Percentiles rank a stretch among this genome's conserved stretches.
Conservation (phyloP, 2,888 invertebrate genomes). For the Cosmopolites sordidus region DNA sequence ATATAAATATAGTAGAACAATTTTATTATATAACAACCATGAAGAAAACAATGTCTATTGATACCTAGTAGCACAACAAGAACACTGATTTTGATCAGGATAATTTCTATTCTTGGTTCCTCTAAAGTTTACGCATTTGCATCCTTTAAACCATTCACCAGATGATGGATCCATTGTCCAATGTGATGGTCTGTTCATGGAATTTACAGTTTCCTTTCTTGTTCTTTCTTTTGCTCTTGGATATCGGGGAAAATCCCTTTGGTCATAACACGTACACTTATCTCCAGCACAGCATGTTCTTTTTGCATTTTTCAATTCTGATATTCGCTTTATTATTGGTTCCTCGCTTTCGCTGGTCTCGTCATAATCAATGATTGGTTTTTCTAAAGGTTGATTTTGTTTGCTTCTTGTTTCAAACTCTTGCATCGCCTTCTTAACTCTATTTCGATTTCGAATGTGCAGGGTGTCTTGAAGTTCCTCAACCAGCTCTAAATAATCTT, state of each 20-base stretch:
- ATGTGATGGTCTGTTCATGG: constrained; percentile 16
- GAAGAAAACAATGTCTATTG: too few species aligned
- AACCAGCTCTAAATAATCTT: constrained; percentile 43
- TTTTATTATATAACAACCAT: too few species aligned
- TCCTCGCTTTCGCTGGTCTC: constrained; percentile 35
- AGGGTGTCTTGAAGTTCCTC: constrained; percentile 45
- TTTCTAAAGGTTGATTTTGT: constrained; percentile 43
- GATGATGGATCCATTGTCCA: constrained; percentile 30
- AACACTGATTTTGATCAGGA: constrained; percentile 10
- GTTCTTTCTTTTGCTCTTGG: background rate
- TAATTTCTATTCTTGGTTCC: constrained; percentile 8
- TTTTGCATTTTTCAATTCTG: constrained; percentile 27
- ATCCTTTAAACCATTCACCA: constrained; percentile 27
- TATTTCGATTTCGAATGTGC: constrained; percentile 41
- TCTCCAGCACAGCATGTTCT: constrained; percentile 19
- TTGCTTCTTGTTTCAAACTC: constrained; percentile 44
- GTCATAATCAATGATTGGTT: constrained; percentile 36
- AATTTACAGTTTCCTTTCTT: background rate
- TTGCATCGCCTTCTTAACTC: constrained; percentile 43
- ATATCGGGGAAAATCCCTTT: background rate
- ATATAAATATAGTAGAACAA: too few species aligned
- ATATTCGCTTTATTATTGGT: constrained; percentile 32
- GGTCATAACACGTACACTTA: constrained; percentile 5
- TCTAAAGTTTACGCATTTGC: constrained; percentile 5
- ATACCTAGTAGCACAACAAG: constrained; percentile 6